Base-by-base conservation (phyloP, 2,797 vertebrate species). In the Myotis vivesi region DNA sequence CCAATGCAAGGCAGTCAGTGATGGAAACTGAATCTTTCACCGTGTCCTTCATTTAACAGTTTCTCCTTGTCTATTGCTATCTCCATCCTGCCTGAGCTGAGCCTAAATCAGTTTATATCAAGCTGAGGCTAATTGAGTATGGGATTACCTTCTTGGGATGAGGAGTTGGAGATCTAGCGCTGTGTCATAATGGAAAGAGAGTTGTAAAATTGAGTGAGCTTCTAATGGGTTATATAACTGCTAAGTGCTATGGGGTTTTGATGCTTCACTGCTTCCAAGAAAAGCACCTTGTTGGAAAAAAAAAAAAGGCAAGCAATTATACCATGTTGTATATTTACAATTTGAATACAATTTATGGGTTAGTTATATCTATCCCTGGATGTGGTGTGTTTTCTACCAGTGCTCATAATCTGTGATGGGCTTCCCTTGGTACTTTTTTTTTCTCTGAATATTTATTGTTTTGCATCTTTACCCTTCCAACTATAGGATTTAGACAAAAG, bases 401-500 rank as follows among this genome's bases (percentile, higher is more conserved):
- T 91, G 51, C 92, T 72, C 91, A 85, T 75, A 38, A 17, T 19
- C 3, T 23, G 80, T 25, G 11, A 59, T 30, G 23, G 75, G 57
- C 49, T 9, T 75, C 62, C 22, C 59, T 59, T 91, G 2, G 0
- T 81, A 23, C 64, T 41, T 86, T 77, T 76, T 46, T 77, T 75
- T 96, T 82, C 41, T 64, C 68, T 41, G 57, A 51, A 36, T 89
- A 69, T 55, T 93, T 62, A 96, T 66, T 89, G 68, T 93, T 95
- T 96, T 91, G 49, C 57, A 7, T 94, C 91, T 96, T 90, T 97
- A 66, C 94, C 94, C 93, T 97, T 96, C 92, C 85, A 62, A 98
- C 96, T 81, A 1, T 97, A 99, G 99, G 99, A 99, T 96, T 96
- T 99, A 98, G 99, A 99, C 95, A 99, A 99, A 98, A 99, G 99